Base-by-base conservation (phyloP, 2,888 invertebrate genomes). In the Bombyx huttoni region DNA sequence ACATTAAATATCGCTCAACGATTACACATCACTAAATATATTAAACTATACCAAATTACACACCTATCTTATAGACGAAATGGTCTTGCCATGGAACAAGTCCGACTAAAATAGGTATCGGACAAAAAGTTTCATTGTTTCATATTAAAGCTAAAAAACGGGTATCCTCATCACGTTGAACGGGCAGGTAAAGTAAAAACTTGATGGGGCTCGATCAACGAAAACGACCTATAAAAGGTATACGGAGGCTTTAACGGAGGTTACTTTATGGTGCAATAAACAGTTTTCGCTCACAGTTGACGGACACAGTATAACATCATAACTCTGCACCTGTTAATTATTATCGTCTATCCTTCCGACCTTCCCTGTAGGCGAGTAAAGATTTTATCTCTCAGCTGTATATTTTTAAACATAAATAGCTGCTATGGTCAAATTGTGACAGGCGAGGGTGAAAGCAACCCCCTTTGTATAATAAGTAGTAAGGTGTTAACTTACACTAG, bases 221-320 rank as follows among this genome's bases (percentile, higher is more conserved):
- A 62, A 59, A 68, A 70, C 60, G 64, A 62, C 62, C 66, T 60
- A 68, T 73, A 72, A 71, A 70, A 61, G 58, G 58, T 60, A 64
- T 58, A 64, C 58, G 62, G 59, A 61, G 62, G 59, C 56, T 54
- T 57, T 60, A 63, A 57, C 63, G 60, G 66, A 67, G 62, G 63
- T 67, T 60, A 62, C 67, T 74, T 73, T 69, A 72, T 66, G 58
- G 62, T 53, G 57, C 63, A 58, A 65, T 74, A 69, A 73, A 74
- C 65, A 61, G 56, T 47, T 49, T 49, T 49, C 45, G 40, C 33
- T 47, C 49, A 52, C 51, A 51, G 50, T 52, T 49, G 24, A 47
- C 49, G 48, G 34, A 40, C 48, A 12, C n/a, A 49, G 40, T 40
- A 12, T 40, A 8, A 40, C 40, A 12, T 40, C 8, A 70, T 65